Evolutionary conservation across 2,113 vertebrate species (phyloP).

Genomic region (Alligator sinensis): DNA sequence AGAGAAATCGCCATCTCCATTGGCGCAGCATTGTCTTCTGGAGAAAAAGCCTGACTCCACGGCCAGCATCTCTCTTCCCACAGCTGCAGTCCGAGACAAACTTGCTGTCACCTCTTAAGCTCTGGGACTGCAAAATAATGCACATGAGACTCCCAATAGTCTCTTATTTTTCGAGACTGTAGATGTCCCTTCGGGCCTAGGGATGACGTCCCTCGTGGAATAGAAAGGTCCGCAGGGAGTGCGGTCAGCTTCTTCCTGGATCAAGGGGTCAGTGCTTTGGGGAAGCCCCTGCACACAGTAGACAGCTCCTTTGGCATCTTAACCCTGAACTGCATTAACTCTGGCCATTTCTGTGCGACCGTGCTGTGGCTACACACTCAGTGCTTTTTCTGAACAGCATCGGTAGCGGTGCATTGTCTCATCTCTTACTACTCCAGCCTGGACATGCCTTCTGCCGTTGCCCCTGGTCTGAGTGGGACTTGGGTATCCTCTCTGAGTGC

Average conservation of each 20-base stretch:
- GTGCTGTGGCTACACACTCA: background rate
- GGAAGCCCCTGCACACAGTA: background rate
- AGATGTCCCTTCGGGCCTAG: background rate
- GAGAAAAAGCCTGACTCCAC: background rate
- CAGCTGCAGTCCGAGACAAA: background rate
- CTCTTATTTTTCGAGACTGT: background rate
- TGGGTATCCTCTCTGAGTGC: background rate
- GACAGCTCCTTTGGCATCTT: background rate
- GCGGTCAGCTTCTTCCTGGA: background rate
- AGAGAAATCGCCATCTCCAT: slow-evolving; percentile 33
- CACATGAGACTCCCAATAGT: background rate
- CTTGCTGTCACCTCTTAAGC: background rate
- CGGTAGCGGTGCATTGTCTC: background rate
- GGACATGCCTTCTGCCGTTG: background rate
- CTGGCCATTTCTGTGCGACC: background rate
- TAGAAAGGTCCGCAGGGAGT: background rate
- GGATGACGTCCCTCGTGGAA: background rate
- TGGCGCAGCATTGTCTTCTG: background rate
- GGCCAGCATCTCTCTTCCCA: background rate
- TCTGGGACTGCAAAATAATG: background rate
- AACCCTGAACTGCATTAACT: background rate
- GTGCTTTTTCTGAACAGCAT: background rate
- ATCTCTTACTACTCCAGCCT: background rate
- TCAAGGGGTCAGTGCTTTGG: background rate
- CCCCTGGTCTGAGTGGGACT: background rate